Base-by-base conservation (phyloP, 2,888 invertebrate species). In the Ophion ellenae region DNA sequence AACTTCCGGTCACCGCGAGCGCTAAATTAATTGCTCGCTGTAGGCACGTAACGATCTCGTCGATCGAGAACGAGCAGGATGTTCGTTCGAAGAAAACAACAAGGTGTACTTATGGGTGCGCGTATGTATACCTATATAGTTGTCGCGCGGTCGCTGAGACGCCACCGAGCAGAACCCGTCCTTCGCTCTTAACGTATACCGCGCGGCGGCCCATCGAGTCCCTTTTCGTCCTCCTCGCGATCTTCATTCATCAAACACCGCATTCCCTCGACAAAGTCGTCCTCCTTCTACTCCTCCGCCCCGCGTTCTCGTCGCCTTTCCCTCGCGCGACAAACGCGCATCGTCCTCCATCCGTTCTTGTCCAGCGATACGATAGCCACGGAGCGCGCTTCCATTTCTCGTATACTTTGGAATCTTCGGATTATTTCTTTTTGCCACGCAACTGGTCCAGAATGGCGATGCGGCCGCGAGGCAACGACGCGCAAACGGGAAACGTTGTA, bases 241-340 rank as follows among this genome's bases (percentile, higher is more conserved):
- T 86, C 90, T 92, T 91, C 92, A 92, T 92, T 92, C 92, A 92
- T 92, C 91, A 91, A 90, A 90, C 88, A 87, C 87, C 85, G 85
- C 88, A 89, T 88, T 88, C 88, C 70, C 87, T 74, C 74, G 78
- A 71, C 83, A 84, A 74, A 81, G 73, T 87, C 84, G 84, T 83
- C 77, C 61, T 66, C 67, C 73, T 82, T 71, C 81, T 85, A 75
- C 67, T 73, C 70, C 71, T 83, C 78, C 64, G 66, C 40, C 40
- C 1, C 3, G 32, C 32, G 7, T 7, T 83, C 81, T 79, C 84
- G 79, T 77, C 69, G 76, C 75, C 80, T 76, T 81, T 64, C 74
- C 71, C 64, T 73, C 77, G 73, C 75, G 63, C 78, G 81, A 81
- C 66, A 59, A 75, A 80, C 74, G 81, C 24, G 24, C 24, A 24